Conservation (phyloP, 2,888 invertebrate genomes). For the Drepanosiphum platanoidis region DNA sequence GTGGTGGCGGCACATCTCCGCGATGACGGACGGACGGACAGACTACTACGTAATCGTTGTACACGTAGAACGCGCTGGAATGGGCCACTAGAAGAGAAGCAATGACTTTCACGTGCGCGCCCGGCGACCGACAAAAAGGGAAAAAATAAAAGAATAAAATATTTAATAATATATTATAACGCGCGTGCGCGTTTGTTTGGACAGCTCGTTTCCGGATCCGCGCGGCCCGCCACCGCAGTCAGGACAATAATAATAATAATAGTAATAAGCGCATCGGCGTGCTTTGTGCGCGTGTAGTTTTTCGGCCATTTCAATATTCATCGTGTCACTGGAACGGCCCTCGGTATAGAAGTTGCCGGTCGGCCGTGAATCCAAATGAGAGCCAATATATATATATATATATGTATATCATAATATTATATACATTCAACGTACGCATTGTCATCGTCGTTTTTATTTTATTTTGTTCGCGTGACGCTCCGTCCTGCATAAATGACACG, state of each 20-base stretch:
- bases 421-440: not conserved
- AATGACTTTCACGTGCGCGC: slow-evolving; percentile 12
- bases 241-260: slow-evolving; percentile 18
- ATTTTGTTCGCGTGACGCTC: not conserved
- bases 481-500: not conserved
- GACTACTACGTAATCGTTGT: too few species aligned
- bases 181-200: slow-evolving; percentile 49
- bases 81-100: not conserved
- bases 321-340: not conserved
- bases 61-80: not conserved
- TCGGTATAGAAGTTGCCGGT: not conserved
- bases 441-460: not conserved
- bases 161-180: slow-evolving; percentile 15
- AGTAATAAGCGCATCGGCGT: slow-evolving; percentile 26
- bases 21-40: not conserved
- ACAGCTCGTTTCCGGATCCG: slow-evolving; percentile 58
- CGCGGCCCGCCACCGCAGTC: not conserved
- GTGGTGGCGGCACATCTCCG: not conserved
- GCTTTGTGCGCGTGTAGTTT: slow-evolving; percentile 9
- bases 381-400: not conserved
- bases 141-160: not conserved
- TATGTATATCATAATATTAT: not conserved
- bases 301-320: slow-evolving; percentile 23
- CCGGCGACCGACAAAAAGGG: not conserved
- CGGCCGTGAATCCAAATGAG: slow-evolving; percentile 39